Conservation (phyloP, 2,797 vertebrate species). For the Labeo calbasu region DNA sequence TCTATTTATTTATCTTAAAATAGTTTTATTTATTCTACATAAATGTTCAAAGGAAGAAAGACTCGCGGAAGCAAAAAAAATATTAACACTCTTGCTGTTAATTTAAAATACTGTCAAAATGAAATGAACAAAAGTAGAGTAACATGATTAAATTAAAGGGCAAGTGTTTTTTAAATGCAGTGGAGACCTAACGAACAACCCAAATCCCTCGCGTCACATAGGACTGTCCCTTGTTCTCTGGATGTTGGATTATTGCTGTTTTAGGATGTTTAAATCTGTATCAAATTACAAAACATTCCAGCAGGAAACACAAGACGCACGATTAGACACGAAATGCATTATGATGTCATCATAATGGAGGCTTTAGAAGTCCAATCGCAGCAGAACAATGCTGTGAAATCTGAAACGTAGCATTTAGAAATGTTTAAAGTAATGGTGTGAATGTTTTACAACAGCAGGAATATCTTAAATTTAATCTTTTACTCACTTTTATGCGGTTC, state of each 20-base stretch:
- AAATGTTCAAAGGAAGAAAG: conserved; percentile 88
- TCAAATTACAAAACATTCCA: not conserved
- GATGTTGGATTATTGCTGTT: conserved; percentile 34
- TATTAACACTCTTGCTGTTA: conserved; percentile 85
- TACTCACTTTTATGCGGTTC: not conserved
- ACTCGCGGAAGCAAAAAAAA: conserved; percentile 91
- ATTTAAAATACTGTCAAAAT: conserved; percentile 87
- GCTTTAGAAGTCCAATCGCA: not conserved
- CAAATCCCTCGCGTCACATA: conserved; percentile 36
- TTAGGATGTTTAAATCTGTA: not conserved
- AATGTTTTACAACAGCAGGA: not conserved
- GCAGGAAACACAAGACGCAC: not conserved
- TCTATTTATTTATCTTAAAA: conserved; percentile 99
- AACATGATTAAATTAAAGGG: conserved; percentile 63
- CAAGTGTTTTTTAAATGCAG: conserved; percentile 57
- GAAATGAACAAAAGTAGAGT: conserved; percentile 63
- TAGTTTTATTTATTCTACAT: conserved; percentile 97
- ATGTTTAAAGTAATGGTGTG: not conserved
- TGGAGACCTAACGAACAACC: conserved; percentile 64
- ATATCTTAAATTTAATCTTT: not conserved
- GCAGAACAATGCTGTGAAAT: conserved; percentile 1
- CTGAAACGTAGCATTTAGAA: not conserved
- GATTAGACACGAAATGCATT: too few relatives aligned
- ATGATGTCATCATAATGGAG: not conserved
- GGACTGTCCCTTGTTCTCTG: conserved; percentile 39